Base-by-base conservation (phyloP, 2,888 invertebrate genomes). In the Lottia scabra region DNA sequence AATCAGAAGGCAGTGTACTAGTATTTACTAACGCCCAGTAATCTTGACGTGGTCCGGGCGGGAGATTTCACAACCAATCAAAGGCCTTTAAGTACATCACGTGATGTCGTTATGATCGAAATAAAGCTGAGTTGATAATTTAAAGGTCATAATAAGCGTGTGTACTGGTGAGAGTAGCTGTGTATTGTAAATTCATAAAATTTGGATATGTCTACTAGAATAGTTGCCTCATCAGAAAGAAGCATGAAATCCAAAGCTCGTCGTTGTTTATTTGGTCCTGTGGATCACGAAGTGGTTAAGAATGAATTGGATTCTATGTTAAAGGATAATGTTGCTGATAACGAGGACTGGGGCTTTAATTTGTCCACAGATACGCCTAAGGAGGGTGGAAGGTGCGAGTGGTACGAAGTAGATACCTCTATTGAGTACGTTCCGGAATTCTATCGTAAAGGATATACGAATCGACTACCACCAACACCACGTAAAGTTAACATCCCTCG, bases 371-470 rank as follows among this genome's bases (percentile, higher is more conserved):
- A 56, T 56, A 23, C 12, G 10, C 56, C 56, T 10, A 23, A 23
- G 13, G 19, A 56, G 23, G 38, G 38, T 38, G 56, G 56, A 56
- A 19, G 56, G 12, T 56, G 12, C 15, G 56, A 19, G 56, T 56
- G 56, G 56, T 15, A 10, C 10, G 19, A 56, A 23, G 56, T 56
- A 23, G 23, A 56, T 56, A 56, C 56, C 3, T 19, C 19, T 23
- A 2, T 8, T 8, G 38, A 38, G 38, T 56, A 56, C 23, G 56
- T 56, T 12, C 56, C 56, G 10, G 56, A 56, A 23, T 56, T 12
- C 15, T 56, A 56, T 56, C 56, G 56, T 56, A 56, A 56, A 23
- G 56, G 56, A 56, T 56, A 56, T 56, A 56, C 56, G 13, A 56
- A 12, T 23, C 56, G 56, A 56, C 10, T 12, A 23, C 56, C 56